phyloP scores from a whole-genome alignment of 1,140 invertebrate genomes.

The Heliconius hermathena region DNA sequence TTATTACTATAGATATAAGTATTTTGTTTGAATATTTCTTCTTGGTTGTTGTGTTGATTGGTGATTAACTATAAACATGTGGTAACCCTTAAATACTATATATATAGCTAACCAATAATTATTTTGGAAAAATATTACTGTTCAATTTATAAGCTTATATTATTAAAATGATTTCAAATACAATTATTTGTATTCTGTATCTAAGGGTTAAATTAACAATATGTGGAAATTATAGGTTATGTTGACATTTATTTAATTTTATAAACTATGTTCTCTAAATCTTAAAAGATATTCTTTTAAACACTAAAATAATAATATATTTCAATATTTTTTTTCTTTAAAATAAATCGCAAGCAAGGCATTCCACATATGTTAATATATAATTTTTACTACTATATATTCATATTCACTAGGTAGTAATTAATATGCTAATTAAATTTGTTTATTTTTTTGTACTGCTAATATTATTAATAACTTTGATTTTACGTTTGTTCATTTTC shows the following conservation, averaged over 20 bases:
- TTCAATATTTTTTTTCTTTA: too few species aligned
- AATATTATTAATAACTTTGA: too few species aligned
- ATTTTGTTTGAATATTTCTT: background rate
- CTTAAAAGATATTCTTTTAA: too few species aligned
- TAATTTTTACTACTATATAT: too few species aligned
- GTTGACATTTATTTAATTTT: background rate
- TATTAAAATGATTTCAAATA: background rate
- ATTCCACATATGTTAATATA: too few species aligned
- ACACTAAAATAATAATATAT: too few species aligned
- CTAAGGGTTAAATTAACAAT: background rate
- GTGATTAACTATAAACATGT: background rate
- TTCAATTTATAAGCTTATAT: background rate
- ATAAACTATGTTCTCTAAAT: too few species aligned
- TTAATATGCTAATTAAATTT: too few species aligned
- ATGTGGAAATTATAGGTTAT: background rate
- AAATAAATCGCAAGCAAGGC: too few species aligned
- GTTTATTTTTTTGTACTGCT: too few species aligned
- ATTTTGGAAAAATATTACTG: background rate
- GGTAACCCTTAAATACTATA: background rate
- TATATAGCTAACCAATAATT: too few species aligned
- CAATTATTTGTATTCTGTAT: background rate
- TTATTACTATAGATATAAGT: background rate
- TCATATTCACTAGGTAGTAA: too few species aligned
- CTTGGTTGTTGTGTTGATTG: slow-evolving; percentile 3
- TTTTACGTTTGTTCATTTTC: background rate